Evolutionary conservation across 2,113 vertebrate genomes (phyloP), one percentile per base, ranked within the genome.

Genomic region (Dermatemys mawii): DNA sequence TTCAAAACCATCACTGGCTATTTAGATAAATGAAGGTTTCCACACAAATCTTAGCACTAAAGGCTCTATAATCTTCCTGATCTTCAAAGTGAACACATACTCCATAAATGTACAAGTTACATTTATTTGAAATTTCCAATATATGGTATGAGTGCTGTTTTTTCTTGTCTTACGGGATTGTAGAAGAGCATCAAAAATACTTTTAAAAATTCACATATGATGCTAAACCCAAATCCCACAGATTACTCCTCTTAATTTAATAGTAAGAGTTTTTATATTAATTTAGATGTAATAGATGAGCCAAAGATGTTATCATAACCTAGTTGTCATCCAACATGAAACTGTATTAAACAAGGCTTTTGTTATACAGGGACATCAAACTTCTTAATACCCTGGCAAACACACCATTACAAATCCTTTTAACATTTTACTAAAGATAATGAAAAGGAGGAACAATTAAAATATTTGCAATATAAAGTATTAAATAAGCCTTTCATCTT

Each of bases 1-100:
- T 91, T 93, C 90, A 88, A 92, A 84, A 94, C 87, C 70, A 90
- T 87, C 29, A 85, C 1, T 79, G 54, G 22, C 26, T 83, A n/a
- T 89, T 92, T 92, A 81, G 86, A 92, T 91, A 88, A 93, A 90
- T 14, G 95, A 60, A 81, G 88, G n/a, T 32, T 96, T 87, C 48
- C 38, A 85, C 55, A 63, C 11, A 85, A 90, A 87, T 83, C 79
- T 92, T 44, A 88, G 22, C 51, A 70, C 10, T 88, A 95, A 90
- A 14, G 24, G 78, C 54, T 94, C 27, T 29, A 87, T 81, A 10
- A 2, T 85, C 57, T 87, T 78, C 35, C 32, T 67, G 7, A 67
- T 35, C 60, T n/a, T 67, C 60, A 88, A 76, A 92, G 86, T 67
- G 2, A 44, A 29, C 84, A 51, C 70, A 88, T 86, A 88, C 41